Conservation (phyloP, 2,113 vertebrate species). For the Clarias batrachus region DNA sequence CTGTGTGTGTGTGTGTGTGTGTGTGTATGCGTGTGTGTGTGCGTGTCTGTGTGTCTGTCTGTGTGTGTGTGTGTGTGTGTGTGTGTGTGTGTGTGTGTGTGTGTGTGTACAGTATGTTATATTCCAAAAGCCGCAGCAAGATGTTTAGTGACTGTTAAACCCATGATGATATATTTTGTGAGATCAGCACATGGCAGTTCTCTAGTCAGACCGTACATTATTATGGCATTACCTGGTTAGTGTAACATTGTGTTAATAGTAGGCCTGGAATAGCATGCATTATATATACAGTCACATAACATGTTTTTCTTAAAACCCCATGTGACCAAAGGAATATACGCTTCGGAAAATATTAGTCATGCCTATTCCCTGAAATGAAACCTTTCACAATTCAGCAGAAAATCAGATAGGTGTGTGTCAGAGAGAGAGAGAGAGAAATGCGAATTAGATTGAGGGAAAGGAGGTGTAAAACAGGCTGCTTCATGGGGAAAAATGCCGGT, state of each 20-base stretch:
- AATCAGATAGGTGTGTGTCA: conserved; percentile 3
- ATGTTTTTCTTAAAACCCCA: conserved; percentile 16
- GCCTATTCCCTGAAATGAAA: not conserved
- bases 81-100: not conserved
- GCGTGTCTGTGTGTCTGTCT: not conserved
- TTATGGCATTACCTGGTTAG: not conserved
- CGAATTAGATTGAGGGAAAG: conserved; percentile 14
- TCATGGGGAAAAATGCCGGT: conserved; percentile 7
- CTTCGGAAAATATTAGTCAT: conserved; percentile 37
- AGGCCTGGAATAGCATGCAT: not conserved
- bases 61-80: too few species aligned
- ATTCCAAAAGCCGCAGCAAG: not conserved
- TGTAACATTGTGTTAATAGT: not conserved
- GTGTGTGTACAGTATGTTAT: too few species aligned
- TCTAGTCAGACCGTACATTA: not conserved
- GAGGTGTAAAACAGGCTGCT: conserved; percentile 23
- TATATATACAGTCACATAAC: not conserved
- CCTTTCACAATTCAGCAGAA: conserved; percentile 20
- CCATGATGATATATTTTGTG: not conserved
- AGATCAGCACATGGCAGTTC: not conserved
- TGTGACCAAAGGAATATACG: conserved; percentile 14
- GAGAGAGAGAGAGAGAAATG: not conserved
- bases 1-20: too few species aligned
- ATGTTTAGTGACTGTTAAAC: not conserved
- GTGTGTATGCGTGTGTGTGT: too few species aligned